Evolutionary conservation across 1,140 invertebrate genomes (phyloP), one percentile per base, ranked within the genome.

Genomic region (Eupeodes corollae): DNA sequence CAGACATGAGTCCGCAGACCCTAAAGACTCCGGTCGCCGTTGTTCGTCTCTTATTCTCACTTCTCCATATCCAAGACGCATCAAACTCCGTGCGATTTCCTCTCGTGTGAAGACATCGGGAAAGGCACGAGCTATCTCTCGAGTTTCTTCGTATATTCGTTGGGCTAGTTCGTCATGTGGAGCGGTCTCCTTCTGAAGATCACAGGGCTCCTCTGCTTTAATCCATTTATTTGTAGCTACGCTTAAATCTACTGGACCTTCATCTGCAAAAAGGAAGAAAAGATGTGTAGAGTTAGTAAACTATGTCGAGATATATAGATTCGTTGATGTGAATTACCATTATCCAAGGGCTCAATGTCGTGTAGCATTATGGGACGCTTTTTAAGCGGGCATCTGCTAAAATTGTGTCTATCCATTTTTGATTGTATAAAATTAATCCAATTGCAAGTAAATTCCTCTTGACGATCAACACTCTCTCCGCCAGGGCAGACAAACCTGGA

Each of bases 301-400:
- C 3, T 44, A 9, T 33, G 30, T 16, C 2, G 10, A 45, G 32
- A 26, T 42, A 2, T 41, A 34, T 21, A 0, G 12, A 9, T 42
- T 32, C 39, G 30, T 5, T 8, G 32, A 6, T 14, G 1, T 9
- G 46, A 58, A 58, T 46, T 42, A 66, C 63, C 63, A 43, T 60
- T 57, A 48, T 56, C 52, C 19, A 65, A 34, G 31, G 55, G 52
- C 49, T 62, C 54, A 40, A 50, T 57, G 42, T 9, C 39, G 14
- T 42, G 0, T 44, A 63, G 35, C 18, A 74, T 72, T 56, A 90
- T 82, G 38, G 88, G 88, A 63, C 88, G 77, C 73, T 91, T 92
- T 67, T 91, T 92, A 26, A 91, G 75, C 63, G 88, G 88, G 62
- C 87, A 90, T 70, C 87, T 81, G 60, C 83, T 87, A 45, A 63